Evolutionary conservation across 2,888 invertebrate species (phyloP), one percentile per base, ranked within the genome.

Genomic region (Lepidocyrtoides sp.): DNA sequence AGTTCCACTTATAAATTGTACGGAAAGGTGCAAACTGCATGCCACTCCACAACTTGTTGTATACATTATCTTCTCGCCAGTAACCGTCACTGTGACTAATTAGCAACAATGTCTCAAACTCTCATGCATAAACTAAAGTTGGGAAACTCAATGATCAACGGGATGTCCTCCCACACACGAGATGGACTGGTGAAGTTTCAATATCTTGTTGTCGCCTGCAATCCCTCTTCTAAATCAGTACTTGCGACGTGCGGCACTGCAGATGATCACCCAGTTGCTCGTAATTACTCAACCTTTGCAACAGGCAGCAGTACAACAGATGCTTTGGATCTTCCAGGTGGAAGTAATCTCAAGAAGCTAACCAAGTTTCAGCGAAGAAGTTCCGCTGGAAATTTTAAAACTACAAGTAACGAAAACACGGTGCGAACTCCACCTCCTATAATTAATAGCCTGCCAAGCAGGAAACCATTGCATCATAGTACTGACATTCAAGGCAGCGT

Each of bases 391-490:
- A 90, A 72, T 32, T 69, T 75, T n/a, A 72, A 81, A 12, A 12
- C 17, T 20, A 29, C 36, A 10, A 2, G 29, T 2, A 32, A 7
- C 12, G 79, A 81, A n/a, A 85, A 85, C 32, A 69, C 54, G 0
- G 88, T 84, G 51, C 72, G 92, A 72, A 86, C 23, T 10, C 83
- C 90, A 10, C 92, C 92, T 17, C 89, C 89, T 20, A 91, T 92
- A 12, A 86, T 92, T 26, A 92, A 92, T 57, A 91, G 91, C 23
- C 54, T 93, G 12, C 91, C 89, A 4, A 91, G 69, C 54, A 48
- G 91, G n/a, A 91, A 89, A 36, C 89, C 91, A 3, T 63, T 91
- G 12, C 91, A 92, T 77, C 92, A 93, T 14, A 91, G 89, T 54
- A 91, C 85, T 0, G 90, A 89, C 44, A 81, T 44, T 12, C 85